Evolutionary conservation across 2,113 vertebrate species (phyloP).

Genomic region (Microcebus ravelobensis): DNA sequence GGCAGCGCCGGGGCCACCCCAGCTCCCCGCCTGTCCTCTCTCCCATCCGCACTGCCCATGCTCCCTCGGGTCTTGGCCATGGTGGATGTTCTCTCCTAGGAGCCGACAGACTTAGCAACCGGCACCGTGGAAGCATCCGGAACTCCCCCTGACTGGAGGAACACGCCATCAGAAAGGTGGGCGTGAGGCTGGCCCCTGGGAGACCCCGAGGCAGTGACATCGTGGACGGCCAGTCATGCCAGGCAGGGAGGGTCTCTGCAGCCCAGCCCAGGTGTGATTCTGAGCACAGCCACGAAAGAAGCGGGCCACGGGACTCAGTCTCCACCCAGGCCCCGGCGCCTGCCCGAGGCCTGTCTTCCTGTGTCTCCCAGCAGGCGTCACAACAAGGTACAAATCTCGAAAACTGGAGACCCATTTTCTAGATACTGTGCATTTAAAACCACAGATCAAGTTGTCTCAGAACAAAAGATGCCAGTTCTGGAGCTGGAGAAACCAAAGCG

Average conservation of each 20-base stretch:
- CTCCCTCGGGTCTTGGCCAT: too few species aligned
- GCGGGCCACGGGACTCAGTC: accelerated
- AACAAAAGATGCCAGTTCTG: neutral
- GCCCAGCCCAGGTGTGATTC: neutral
- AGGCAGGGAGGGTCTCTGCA: neutral
- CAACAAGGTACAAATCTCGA: neutral
- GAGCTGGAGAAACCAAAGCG: neutral
- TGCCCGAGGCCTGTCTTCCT: too few species aligned
- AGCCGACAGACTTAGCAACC: neutral
- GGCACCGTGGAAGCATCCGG: neutral
- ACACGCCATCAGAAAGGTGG: neutral
- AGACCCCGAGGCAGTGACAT: neutral
- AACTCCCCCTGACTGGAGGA: neutral
- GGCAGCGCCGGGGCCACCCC: too few species aligned
- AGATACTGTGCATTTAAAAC: neutral
- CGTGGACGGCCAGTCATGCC: neutral
- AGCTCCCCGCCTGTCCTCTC: too few species aligned
- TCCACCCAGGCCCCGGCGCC: neutral
- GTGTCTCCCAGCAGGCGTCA: neutral
- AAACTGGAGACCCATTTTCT: neutral
- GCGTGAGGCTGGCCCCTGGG: neutral
- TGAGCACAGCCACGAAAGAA: neutral
- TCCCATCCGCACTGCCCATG: too few species aligned
- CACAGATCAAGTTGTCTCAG: neutral
- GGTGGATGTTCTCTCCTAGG: neutral